Evolutionary conservation across 2,888 invertebrate genomes (phyloP).

Genomic region (Trimorus sp.): DNA sequence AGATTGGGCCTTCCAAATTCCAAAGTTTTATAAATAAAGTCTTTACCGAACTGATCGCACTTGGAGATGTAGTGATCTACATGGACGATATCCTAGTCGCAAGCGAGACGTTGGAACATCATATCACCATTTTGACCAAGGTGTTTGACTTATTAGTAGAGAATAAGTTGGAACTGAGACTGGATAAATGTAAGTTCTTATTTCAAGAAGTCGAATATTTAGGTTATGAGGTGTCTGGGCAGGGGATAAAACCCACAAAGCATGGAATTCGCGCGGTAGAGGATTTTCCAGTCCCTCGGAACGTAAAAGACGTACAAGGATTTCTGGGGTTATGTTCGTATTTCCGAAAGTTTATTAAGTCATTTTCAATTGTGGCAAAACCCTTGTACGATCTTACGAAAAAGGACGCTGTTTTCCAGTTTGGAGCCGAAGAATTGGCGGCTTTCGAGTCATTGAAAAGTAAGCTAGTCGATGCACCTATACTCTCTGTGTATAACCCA

Average conservation of each 20-base stretch:
- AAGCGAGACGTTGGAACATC: background rate
- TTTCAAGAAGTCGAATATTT: constrained; percentile 4
- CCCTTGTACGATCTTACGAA: constrained; percentile 14
- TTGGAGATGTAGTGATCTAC: background rate
- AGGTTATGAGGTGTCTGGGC: background rate
- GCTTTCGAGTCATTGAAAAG: constrained; percentile 9
- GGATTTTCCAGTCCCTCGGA: background rate
- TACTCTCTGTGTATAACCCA: constrained; percentile 9
- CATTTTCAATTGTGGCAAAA: background rate
- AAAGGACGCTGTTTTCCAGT: background rate
- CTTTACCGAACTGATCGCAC: constrained; percentile 21
- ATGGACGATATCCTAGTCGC: constrained; percentile 10
- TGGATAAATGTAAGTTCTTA: constrained; percentile 10
- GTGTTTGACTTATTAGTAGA: background rate
- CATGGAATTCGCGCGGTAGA: background rate
- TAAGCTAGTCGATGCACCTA: constrained; percentile 5
- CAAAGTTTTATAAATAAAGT: constrained; percentile 29
- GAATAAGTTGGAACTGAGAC: constrained; percentile 1
- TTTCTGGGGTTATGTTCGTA: constrained; percentile 15
- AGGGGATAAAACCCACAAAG: constrained; percentile 13
- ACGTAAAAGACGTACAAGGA: constrained; percentile 1
- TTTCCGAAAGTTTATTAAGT: constrained; percentile 13
- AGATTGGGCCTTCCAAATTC: constrained; percentile 27
- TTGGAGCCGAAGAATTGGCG: background rate
- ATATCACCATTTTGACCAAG: background rate